phyloP scores from a whole-genome alignment of 1,140 invertebrate genomes.

The Oreohelix idahoensis region DNA sequence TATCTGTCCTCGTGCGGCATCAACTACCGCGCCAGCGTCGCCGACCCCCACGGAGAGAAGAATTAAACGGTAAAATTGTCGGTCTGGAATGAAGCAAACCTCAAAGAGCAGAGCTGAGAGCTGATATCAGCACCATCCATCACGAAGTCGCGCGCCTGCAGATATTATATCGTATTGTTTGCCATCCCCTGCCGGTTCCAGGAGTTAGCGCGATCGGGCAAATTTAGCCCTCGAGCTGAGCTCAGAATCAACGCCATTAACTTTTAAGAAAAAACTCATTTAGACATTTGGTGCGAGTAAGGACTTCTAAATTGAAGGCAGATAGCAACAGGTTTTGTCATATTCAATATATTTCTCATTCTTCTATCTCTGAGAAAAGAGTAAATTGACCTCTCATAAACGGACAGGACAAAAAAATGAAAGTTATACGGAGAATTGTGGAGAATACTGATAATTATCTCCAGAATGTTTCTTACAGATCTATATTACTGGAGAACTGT shows the following conservation, averaged over 20 bases:
- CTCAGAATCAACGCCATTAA: conserved; percentile 21
- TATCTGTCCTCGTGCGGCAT: conserved; percentile 23
- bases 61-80: conserved; percentile 27
- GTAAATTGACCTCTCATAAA: no score
- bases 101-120: conserved; percentile 25
- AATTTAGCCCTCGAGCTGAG: background rate
- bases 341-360: background rate
- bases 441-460: background rate
- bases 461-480: no score
- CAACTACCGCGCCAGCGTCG: conserved; percentile 21
- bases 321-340: conserved; percentile 8
- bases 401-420: background rate
- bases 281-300: background rate
- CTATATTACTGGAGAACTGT: no score
- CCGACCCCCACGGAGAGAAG: conserved; percentile 24
- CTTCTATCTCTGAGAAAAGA: no score
- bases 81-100: conserved; percentile 6
- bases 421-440: background rate
- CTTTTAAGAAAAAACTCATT: background rate
- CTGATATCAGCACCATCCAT: conserved; percentile 28
- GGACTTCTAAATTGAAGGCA: conserved; percentile 9
- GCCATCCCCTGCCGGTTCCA: background rate
- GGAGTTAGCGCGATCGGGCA: conserved; percentile 7
- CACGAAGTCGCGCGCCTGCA: conserved; percentile 16
- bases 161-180: conserved; percentile 38